Percentiles rank a stretch among this genome's conserved stretches.
phyloP scores from a whole-genome alignment of 1,140 invertebrate species.

The Steinernema khuongi region DNA sequence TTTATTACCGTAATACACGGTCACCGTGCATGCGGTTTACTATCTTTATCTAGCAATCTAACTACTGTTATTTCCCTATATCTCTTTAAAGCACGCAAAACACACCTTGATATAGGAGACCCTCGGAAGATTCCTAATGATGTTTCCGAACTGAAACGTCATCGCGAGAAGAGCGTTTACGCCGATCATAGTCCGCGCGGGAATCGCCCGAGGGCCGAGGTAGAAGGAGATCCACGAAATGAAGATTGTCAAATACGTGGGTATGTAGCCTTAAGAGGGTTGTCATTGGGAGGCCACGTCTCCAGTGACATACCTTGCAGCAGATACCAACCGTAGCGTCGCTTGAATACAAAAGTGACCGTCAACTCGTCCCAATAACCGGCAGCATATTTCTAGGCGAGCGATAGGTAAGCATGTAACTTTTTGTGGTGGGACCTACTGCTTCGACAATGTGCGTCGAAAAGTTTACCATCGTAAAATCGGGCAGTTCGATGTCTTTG shows the following conservation, averaged over 20 bases:
- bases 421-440: slow-evolving; percentile 23
- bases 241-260: slow-evolving; percentile 57
- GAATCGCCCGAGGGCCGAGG: slow-evolving; percentile 53
- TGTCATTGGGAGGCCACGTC: background rate
- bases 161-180: slow-evolving; percentile 55
- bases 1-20: too few species aligned
- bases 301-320: slow-evolving; percentile 44
- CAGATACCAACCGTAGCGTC: slow-evolving; percentile 58
- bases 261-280: slow-evolving; percentile 39
- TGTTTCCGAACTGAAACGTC: slow-evolving; percentile 58
- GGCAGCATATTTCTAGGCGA: background rate
- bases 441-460: slow-evolving; percentile 26
- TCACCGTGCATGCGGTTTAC: too few species aligned
- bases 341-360: slow-evolving; percentile 49
- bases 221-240: slow-evolving; percentile 59
- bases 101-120: slow-evolving; percentile 52
- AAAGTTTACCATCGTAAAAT: slow-evolving; percentile 56
- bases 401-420: background rate
- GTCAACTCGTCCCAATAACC: slow-evolving; percentile 55
- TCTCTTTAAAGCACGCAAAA: too few species aligned
- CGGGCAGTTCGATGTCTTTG: slow-evolving; percentile 58
- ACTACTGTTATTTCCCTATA: too few species aligned
- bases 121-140: slow-evolving; percentile 55
- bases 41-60: too few species aligned
- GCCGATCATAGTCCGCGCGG: slow-evolving; percentile 57